Evolutionary conservation across 2,888 invertebrate species (phyloP).

Genomic region (Cinara cedri): DNA sequence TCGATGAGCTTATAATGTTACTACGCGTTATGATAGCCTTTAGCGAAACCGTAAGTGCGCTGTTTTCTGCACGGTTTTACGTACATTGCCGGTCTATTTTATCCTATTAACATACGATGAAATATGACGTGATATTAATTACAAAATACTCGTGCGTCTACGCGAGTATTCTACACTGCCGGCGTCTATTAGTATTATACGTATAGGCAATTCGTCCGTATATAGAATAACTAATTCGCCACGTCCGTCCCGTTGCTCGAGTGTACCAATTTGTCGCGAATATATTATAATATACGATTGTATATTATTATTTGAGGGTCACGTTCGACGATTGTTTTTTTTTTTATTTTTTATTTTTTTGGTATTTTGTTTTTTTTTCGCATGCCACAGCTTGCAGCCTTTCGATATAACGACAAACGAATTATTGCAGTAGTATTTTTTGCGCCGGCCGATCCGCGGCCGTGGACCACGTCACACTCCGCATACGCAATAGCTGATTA

Average conservation of each 20-base stretch:
- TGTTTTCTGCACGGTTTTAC: too few relatives aligned
- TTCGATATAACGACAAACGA: constrained; percentile 45
- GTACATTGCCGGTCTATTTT: too few relatives aligned
- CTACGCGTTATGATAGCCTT: too few relatives aligned
- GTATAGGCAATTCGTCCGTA: too few relatives aligned
- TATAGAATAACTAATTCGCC: neutral
- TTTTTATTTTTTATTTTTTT: constrained; percentile 12
- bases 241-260: neutral
- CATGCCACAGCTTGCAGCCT: constrained; percentile 36
- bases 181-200: too few relatives aligned
- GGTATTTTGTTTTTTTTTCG: constrained; percentile 14
- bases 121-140: too few relatives aligned
- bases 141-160: too few relatives aligned
- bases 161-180: too few relatives aligned
- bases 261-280: constrained; percentile 20
- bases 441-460: constrained; percentile 29
- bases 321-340: constrained; percentile 51
- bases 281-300: constrained; percentile 28
- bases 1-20: too few relatives aligned
- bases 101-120: too few relatives aligned
- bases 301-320: constrained; percentile 31
- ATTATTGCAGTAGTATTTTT: constrained; percentile 27
- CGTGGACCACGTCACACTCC: constrained; percentile 33
- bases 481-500: constrained; percentile 56
- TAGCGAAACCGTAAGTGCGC: too few relatives aligned